Conservation (phyloP, 2,888 invertebrate genomes). For the Hirtodrosophila histrioides region DNA sequence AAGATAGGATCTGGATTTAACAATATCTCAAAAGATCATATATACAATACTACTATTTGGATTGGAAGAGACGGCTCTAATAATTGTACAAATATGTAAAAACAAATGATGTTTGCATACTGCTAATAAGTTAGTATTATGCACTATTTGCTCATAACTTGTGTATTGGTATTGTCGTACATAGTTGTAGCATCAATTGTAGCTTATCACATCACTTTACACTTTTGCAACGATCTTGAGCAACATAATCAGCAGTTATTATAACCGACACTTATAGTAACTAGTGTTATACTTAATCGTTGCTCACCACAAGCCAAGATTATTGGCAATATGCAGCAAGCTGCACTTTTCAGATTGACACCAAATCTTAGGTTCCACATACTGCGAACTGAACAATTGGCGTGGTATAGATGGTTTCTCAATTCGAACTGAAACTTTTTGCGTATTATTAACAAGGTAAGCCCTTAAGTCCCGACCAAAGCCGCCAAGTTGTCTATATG, state of each 20-base stretch:
- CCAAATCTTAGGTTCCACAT: conserved; percentile 28
- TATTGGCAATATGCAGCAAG: conserved; percentile 4
- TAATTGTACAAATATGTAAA: conserved; percentile 8
- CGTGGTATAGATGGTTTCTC: neutral
- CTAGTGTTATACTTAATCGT: neutral
- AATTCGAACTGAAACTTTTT: neutral
- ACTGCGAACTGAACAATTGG: neutral
- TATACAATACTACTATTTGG: too few relatives aligned
- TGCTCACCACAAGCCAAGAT: conserved; percentile 45
- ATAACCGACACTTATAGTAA: neutral
- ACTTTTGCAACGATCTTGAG: conserved; percentile 2
- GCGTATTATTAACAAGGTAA: conserved; percentile 4
- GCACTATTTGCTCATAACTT: neutral
- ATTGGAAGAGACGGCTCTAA: neutral
- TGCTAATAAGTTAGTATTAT: neutral
- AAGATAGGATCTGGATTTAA: too few relatives aligned
- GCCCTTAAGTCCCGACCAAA: conserved; percentile 19
- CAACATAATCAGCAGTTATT: conserved; percentile 14
- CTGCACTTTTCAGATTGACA: neutral
- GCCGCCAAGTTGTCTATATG: neutral
- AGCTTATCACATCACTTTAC: neutral
- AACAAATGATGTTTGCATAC: neutral
- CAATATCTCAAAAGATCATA: too few relatives aligned
- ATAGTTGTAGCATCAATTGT: too few relatives aligned
- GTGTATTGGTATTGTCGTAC: neutral